Percentiles rank a stretch among this genome's conserved stretches.
phyloP scores from a whole-genome alignment of 1,140 invertebrate species.

The Fragariocoptes setiger region DNA sequence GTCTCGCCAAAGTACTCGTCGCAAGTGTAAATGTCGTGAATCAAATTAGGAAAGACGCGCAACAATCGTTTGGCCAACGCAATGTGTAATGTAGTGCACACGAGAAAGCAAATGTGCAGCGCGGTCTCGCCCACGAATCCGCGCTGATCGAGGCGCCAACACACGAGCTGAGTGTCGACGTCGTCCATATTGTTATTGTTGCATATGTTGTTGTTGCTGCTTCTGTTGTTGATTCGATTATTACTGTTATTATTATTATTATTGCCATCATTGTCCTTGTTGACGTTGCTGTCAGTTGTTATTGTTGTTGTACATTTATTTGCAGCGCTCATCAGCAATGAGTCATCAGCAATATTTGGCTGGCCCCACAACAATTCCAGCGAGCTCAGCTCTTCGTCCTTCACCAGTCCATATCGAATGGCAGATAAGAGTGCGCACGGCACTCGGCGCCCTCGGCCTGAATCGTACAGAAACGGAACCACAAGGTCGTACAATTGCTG shows the following conservation, averaged over 20 bases:
- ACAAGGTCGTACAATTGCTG: constrained; percentile 63
- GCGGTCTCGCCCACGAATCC: constrained; percentile 84
- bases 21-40: constrained; percentile 74
- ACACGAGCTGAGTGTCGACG: constrained; percentile 31
- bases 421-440: constrained; percentile 56
- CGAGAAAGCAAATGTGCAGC: constrained; percentile 64
- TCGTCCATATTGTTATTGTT: constrained; percentile 11
- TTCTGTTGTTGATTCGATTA: neutral
- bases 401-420: constrained; percentile 47
- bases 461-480: constrained; percentile 67
- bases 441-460: constrained; percentile 54
- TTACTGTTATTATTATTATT: neutral
- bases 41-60: constrained; percentile 65
- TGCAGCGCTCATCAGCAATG: constrained; percentile 8
- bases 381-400: constrained; percentile 32
- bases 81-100: constrained; percentile 56
- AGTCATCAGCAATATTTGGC: constrained; percentile 10
- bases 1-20: constrained; percentile 94
- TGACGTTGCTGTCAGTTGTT: neutral
- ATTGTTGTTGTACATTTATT: constrained; percentile 1
- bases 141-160: constrained; percentile 65
- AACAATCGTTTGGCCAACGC: constrained; percentile 69
- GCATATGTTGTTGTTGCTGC: constrained; percentile 2
- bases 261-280: constrained; percentile 23
- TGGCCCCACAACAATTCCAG: constrained; percentile 17